These are phyloP conservation scores for Astreopora myriophthalma DNA, from an alignment of 64 coral and sea anemone species.

Conservation along the genomic window DNA sequence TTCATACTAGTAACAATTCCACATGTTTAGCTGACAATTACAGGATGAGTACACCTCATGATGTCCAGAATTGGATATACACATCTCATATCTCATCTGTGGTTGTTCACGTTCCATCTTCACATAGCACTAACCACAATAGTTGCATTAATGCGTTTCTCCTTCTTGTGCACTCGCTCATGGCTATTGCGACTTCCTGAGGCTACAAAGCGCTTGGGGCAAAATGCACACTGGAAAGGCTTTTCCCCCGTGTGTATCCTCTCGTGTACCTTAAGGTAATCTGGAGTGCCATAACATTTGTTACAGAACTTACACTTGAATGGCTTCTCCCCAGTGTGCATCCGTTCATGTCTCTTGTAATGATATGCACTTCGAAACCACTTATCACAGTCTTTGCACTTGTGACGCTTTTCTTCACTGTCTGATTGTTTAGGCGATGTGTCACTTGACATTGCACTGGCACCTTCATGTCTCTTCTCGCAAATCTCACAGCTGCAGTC, in stretches of 20 bases:
- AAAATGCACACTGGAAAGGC: conserved; percentile 6
- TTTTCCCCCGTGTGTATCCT: conserved; percentile 4
- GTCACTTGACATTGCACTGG: neutral
- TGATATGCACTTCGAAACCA: neutral
- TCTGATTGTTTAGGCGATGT: neutral
- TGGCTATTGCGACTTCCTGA: neutral
- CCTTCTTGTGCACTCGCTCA: neutral
- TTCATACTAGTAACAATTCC: no score
- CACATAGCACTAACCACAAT: no score
- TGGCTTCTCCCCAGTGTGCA: conserved; percentile 47
- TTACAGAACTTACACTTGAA: conserved; percentile 9
- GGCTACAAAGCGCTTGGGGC: conserved; percentile 5
- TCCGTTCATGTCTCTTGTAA: neutral
- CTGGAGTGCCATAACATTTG: neutral
- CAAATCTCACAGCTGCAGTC: no score
- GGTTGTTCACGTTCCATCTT: no score
- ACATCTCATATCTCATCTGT: no score
- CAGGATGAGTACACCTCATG: no score
- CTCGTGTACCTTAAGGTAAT: neutral
- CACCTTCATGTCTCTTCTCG: neutral
- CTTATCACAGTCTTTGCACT: neutral
- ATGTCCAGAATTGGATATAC: no score
- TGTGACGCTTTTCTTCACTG: neutral
- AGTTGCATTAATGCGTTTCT: no score
- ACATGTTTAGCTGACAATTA: no score